phyloP scores from a whole-genome alignment of 30 jellyfish, hydroid and myxozoan genomes.

The Clytia hemisphaerica region DNA sequence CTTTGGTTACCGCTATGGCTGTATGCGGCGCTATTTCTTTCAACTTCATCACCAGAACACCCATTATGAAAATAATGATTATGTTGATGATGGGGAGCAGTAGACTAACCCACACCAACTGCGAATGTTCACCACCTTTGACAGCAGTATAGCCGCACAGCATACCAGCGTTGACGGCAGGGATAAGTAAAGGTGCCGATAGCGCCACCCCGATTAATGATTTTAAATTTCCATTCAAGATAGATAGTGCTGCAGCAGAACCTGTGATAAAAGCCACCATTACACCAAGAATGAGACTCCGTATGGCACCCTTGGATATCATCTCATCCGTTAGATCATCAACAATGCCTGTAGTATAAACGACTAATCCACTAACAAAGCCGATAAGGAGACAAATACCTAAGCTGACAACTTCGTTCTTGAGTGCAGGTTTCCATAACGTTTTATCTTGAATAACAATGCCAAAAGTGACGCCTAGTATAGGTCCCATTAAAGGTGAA shows the following conservation, averaged over 20 bases:
- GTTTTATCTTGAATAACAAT: slow-evolving; percentile 23
- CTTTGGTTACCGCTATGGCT: slow-evolving; percentile 29
- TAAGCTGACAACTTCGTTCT: slow-evolving; percentile 17
- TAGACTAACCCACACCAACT: slow-evolving; percentile 9
- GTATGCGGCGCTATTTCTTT: slow-evolving; percentile 36
- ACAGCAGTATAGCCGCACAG: slow-evolving; percentile 22
- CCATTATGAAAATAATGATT: slow-evolving; percentile 17
- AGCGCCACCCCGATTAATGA: slow-evolving; percentile 38
- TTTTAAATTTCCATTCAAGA: slow-evolving; percentile 20
- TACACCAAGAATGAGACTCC: slow-evolving; percentile 17
- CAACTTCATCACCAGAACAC: slow-evolving; percentile 13
- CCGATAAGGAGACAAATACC: slow-evolving; percentile 5
- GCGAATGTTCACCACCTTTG: not conserved
- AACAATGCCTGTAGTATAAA: not conserved
- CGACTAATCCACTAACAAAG: not conserved
- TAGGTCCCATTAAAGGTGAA: slow-evolving; percentile 40
- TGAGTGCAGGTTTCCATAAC: slow-evolving; percentile 21
- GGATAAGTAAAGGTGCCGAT: slow-evolving; percentile 31
- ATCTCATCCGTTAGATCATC: not conserved
- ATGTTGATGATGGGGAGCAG: slow-evolving; percentile 12
- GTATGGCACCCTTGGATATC: slow-evolving; percentile 6
- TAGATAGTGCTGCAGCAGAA: slow-evolving; percentile 33
- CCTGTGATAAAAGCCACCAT: slow-evolving; percentile 29
- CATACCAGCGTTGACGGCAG: slow-evolving; percentile 39
- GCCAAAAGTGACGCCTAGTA: slow-evolving; percentile 30